phyloP scores from a whole-genome alignment of 2,113 vertebrate genomes.

The Lynx canadensis region DNA sequence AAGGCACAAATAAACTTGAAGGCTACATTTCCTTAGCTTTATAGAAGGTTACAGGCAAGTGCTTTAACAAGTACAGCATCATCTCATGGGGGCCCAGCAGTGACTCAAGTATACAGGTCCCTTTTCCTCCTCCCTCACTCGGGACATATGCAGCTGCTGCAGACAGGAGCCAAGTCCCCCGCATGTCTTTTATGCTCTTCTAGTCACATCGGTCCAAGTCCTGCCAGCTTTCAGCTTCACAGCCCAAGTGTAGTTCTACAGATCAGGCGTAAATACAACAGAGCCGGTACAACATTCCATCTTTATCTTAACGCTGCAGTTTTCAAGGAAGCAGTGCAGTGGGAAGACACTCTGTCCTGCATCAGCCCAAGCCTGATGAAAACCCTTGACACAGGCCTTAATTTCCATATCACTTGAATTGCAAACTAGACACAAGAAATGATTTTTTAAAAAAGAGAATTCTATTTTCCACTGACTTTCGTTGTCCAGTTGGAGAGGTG shows the following conservation, averaged over 20 bases:
- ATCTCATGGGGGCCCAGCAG: neutral
- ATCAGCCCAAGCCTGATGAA: neutral
- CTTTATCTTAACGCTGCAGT: neutral
- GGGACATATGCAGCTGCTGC: neutral
- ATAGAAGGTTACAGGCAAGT: neutral
- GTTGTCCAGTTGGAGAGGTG: neutral
- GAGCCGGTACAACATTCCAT: neutral
- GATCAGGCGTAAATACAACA: neutral
- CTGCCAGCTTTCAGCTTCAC: neutral
- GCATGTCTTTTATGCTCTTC: neutral
- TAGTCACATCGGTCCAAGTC: neutral
- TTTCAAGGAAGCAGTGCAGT: neutral
- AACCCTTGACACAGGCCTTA: neutral
- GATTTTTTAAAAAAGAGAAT: neutral
- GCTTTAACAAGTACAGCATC: neutral
- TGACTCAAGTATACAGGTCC: too few relatives aligned
- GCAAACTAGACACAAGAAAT: slow-evolving; percentile 20
- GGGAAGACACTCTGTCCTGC: neutral
- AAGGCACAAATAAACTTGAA: neutral
- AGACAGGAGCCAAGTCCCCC: neutral
- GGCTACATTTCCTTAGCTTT: neutral
- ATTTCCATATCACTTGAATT: slow-evolving; percentile 48
- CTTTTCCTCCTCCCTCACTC: neutral
- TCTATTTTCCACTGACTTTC: neutral
- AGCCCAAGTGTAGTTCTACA: neutral